Evolutionary conservation across 92 coral and sea anemone species (phyloP).

Genomic region (Zoanthus solanderi): DNA sequence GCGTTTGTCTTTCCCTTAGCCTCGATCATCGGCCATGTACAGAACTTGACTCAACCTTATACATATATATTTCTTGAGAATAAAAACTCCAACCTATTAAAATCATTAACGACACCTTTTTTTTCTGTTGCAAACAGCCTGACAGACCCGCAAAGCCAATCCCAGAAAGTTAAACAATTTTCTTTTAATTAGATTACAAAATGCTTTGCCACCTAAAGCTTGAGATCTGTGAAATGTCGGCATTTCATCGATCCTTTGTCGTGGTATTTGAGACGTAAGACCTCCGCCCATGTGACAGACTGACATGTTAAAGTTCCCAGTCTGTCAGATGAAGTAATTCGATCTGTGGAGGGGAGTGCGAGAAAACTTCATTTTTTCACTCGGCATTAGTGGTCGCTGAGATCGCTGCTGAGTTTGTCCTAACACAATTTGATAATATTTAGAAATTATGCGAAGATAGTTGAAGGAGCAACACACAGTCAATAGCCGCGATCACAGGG

Average conservation of each 20-base stretch:
- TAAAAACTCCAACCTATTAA: neutral
- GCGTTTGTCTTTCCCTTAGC: too few species aligned
- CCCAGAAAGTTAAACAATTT: constrained; percentile 35
- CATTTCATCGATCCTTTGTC: neutral
- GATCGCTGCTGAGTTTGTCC: constrained; percentile 72
- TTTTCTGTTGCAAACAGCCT: constrained; percentile 28
- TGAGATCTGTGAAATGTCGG: constrained; percentile 54
- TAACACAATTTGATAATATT: constrained; percentile 34
- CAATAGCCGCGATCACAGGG: constrained; percentile 16
- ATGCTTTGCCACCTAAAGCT: constrained; percentile 48
- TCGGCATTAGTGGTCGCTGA: constrained; percentile 70
- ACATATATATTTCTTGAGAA: neutral
- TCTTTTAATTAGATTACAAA: constrained; percentile 34
- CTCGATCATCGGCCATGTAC: neutral
- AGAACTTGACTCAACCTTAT: neutral
- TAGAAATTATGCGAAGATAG: constrained; percentile 45
- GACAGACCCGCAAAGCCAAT: constrained; percentile 8
- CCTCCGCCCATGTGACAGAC: constrained; percentile 41
- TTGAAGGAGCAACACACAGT: neutral
- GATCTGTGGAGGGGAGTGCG: constrained; percentile 71
- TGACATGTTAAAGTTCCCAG: constrained; percentile 60
- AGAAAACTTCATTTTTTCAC: constrained; percentile 81
- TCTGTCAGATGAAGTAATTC: constrained; percentile 71
- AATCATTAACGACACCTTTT: neutral
- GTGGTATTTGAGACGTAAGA: constrained; percentile 19